Base-by-base conservation (phyloP, 2,113 vertebrate species). In the Physeter macrocephalus region DNA sequence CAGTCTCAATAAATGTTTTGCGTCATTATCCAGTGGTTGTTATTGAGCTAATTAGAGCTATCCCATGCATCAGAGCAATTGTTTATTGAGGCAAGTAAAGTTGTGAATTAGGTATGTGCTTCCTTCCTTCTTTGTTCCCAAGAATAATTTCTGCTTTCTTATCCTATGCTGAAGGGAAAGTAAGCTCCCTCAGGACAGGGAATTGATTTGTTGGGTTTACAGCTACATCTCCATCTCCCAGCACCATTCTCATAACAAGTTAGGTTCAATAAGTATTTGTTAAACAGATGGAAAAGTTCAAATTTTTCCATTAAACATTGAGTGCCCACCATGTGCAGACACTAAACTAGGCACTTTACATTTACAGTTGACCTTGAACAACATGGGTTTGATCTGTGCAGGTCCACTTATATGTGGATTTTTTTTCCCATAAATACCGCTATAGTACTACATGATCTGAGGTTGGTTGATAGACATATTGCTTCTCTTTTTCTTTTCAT, bases 1-100 rank as follows among this genome's bases (percentile, higher is more conserved):
- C 31, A 61, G 49, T 93, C 89, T 95, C 87, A 61, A 36, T 94
- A 95, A 96, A 95, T 67, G 41, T 21, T 84, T 84, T 88, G 25
- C 75, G 39, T 94, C 88, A 85, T 94, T 97, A 85, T 90, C n/a
- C 66, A 36, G 0, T 90, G 41, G 90, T 92, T 87, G n/a, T 75
- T 91, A 69, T 31, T 46, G 27, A 92, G 5, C 66, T 84, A 74
- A 74, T 96, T 52, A 82, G 12, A 80, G 72, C 54, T 89, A 71
- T n/a, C 21, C 17, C 41, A 17, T 46, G 39, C 39, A 66, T 85
- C 34, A 90, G 54, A 85, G 8, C 21, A 46, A 62, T 83, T 84
- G 62, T 67, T 80, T 95, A 34, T 74, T 83, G 49, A 94, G 21
- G 29, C 31, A 90, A 86, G 52, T 78, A 57, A 67, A 95, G 17